These are phyloP conservation scores for Leptodactylus fallax DNA, from an alignment of 2,797 vertebrate species.

Conservation along the genomic window DNA sequence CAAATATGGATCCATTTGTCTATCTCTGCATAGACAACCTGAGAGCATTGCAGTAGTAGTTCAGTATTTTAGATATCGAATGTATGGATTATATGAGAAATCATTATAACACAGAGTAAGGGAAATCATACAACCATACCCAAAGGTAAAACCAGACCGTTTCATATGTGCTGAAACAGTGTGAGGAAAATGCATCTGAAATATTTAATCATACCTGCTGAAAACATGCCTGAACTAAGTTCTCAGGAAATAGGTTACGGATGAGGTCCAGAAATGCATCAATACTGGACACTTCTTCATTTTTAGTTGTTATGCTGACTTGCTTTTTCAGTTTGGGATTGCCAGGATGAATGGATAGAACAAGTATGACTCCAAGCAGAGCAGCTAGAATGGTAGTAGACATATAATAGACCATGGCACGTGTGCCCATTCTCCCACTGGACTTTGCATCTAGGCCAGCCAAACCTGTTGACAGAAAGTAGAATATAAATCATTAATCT, in stretches of 20 bases:
- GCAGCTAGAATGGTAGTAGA: slow-evolving; percentile 83
- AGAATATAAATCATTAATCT: background rate
- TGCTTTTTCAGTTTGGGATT: slow-evolving; percentile 79
- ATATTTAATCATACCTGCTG: slow-evolving; percentile 78
- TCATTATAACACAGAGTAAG: background rate
- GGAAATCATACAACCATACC: background rate
- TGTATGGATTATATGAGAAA: no score
- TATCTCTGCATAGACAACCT: no score
- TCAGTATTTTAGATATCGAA: no score
- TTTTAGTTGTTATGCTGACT: slow-evolving; percentile 61
- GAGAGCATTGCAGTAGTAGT: no score
- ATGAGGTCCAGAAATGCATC: slow-evolving; percentile 85
- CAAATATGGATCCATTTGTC: no score
- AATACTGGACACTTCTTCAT: slow-evolving; percentile 82
- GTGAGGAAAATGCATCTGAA: no score
- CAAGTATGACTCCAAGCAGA: slow-evolving; percentile 82
- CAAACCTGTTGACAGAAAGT: slow-evolving; percentile 71
- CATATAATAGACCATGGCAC: slow-evolving; percentile 88
- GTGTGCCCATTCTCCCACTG: slow-evolving; percentile 84
- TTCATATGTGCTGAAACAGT: no score
- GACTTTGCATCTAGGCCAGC: slow-evolving; percentile 83
- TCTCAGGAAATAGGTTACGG: slow-evolving; percentile 85
- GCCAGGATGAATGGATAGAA: slow-evolving; percentile 83
- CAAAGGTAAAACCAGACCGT: no score
- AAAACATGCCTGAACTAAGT: slow-evolving; percentile 84